A percentile compares a stretch with the other conserved stretches of the same genome.
Evolutionary conservation across 2,888 invertebrate genomes (phyloP).

Genomic region (Abrostola triplasia): DNA sequence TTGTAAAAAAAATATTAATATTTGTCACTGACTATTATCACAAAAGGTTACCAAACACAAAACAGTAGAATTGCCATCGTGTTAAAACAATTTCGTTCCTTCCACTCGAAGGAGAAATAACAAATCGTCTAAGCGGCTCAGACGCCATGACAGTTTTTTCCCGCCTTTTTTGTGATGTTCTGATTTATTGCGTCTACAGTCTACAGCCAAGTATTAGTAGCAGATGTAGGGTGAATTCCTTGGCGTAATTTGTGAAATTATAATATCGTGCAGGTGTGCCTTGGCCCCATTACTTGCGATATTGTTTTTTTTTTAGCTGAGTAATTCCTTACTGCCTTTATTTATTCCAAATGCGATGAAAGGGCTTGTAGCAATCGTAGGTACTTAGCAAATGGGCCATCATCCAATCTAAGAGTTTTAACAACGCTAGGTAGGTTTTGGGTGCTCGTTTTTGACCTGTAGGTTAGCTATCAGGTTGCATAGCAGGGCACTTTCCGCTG

Average conservation of each 20-base stretch:
- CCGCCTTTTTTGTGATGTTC: conserved; percentile 40
- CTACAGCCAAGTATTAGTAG: conserved; percentile 25
- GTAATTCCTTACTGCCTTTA: not conserved
- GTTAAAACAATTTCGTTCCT: conserved; percentile 49
- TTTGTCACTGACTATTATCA: too few relatives aligned
- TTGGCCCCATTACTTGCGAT: conserved; percentile 16
- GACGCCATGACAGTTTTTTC: conserved; percentile 54
- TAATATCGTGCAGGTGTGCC: conserved; percentile 28
- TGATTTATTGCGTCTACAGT: conserved; percentile 53
- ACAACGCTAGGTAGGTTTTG: too few relatives aligned
- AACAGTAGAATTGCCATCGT: conserved; percentile 36
- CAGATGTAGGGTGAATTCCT: conserved; percentile 31
- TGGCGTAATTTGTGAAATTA: conserved; percentile 22
- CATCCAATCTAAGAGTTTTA: too few relatives aligned
- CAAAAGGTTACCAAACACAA: conserved; percentile 25
- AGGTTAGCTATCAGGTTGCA: too few relatives aligned
- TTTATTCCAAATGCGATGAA: too few relatives aligned
- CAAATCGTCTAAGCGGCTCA: conserved; percentile 46
- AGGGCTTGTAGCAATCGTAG: too few relatives aligned
- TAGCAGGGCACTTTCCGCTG: too few relatives aligned
- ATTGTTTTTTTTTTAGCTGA: conserved; percentile 11
- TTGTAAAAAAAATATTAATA: too few relatives aligned
- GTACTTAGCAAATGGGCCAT: too few relatives aligned
- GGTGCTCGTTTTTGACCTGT: too few relatives aligned
- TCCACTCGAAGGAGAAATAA: conserved; percentile 50